Conservation (phyloP, 2,888 invertebrate species). For the Stenichneumon culpator region DNA sequence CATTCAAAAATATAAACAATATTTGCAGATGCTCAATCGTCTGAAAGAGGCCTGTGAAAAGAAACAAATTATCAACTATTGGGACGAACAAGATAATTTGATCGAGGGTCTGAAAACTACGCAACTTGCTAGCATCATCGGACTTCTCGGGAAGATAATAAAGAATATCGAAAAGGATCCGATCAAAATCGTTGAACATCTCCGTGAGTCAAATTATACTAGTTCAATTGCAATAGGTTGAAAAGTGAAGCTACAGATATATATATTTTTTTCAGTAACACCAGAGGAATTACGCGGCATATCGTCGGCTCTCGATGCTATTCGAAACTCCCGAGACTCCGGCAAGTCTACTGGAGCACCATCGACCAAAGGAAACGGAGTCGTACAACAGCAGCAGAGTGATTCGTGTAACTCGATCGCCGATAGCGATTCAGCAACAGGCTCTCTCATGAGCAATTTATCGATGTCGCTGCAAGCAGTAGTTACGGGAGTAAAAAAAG, state of each 20-base stretch:
- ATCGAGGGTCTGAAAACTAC: conserved; percentile 72
- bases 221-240: no score
- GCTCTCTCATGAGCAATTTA: not conserved
- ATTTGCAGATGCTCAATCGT: conserved; percentile 85
- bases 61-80: conserved; percentile 85
- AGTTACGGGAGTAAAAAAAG: not conserved
- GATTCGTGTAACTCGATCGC: not conserved
- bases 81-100: conserved; percentile 86
- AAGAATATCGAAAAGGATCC: conserved; percentile 70
- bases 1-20: conserved; percentile 73
- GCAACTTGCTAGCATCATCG: conserved; percentile 61
- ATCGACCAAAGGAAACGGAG: not conserved
- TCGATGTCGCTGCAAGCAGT: not conserved
- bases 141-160: conserved; percentile 69
- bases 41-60: conserved; percentile 81
- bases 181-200: conserved; percentile 76
- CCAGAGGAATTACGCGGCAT: conserved; percentile 19
- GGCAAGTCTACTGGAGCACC: not conserved
- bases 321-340: conserved; percentile 15
- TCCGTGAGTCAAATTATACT: conserved; percentile 77
- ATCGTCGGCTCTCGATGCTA: conserved; percentile 18
- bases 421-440: not conserved
- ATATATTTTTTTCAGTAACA: conserved; percentile 37
- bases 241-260: not conserved
- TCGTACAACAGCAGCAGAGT: not conserved